Base-by-base conservation (phyloP, 2,113 vertebrate genomes). In the Dolichotis patagonum region DNA sequence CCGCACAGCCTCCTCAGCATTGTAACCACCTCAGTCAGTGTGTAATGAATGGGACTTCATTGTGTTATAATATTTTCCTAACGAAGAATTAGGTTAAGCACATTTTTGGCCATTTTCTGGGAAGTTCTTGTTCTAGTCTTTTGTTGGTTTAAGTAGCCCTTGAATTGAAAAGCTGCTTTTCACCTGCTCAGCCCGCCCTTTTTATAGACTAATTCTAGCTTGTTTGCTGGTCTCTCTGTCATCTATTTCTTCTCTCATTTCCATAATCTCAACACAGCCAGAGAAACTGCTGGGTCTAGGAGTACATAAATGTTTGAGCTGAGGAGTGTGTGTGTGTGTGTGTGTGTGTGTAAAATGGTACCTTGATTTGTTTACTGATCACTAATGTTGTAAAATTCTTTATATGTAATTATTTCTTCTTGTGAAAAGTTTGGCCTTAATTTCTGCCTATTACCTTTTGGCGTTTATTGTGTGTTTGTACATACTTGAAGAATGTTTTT, bases 371-470 rank as follows among this genome's bases (percentile, higher is more conserved):
- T 71, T 91, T 83, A 58, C 60, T 84, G 20, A 87, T 80, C 52
- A 41, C 3, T 8, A 52, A 56, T 49, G 63, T 49, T 84, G 52
- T 38, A 22, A 24, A 22, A 41, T 52, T 69, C 56, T 95, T 94
- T 71, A 35, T 22, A 65, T 54, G 12, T 26, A 63, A 26, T 16
- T 32, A 49, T 92, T 94, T 30, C 63, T 14, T 92, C n/a, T 41
- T 82, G 24, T 78, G 67, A 95, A 95, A 87, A 95, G 11, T n/a
- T 86, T 24, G 41, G 38, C 78, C 71, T 58, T 67, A 54, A 75
- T 65, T 89, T 94, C 90, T 85, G 20, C 22, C n/a, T 46, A 43
- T 65, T 71, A 86, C 52, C 71, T 54, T 35, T 9, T 13, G 56
- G 24, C 41, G 52, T 56, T 71, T 22, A 41, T 41, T 83, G 52